A percentile compares a stretch with the other conserved stretches of the same genome.
Evolutionary conservation across 2,888 invertebrate species (phyloP).

Genomic region (Xiphydria camelus): DNA sequence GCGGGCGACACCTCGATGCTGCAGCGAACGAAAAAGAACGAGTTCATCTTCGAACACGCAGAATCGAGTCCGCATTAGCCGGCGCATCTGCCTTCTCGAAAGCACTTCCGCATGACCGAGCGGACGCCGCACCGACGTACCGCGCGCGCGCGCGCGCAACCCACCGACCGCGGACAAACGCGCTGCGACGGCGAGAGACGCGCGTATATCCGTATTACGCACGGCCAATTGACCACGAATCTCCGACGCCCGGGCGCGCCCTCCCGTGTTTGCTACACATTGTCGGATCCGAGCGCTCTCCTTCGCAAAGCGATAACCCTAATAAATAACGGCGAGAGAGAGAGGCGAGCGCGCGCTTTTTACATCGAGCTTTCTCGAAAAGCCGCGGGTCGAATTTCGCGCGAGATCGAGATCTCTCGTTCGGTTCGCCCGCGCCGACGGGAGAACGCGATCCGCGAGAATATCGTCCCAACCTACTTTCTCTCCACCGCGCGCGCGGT

Average conservation of each 20-base stretch:
- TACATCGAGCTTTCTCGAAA: no score
- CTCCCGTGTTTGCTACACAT: constrained; percentile 44
- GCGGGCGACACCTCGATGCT: constrained; percentile 25
- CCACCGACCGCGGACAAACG: background rate
- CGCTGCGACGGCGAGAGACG: constrained; percentile 4
- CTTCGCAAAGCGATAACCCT: no score
- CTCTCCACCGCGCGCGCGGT: no score
- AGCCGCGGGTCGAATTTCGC: no score
- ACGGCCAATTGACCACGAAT: constrained; percentile 57
- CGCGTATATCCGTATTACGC: constrained; percentile 48
- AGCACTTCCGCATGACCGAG: constrained; percentile 49
- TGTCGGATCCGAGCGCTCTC: constrained; percentile 4
- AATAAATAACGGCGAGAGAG: no score
- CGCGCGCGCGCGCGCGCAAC: constrained; percentile 22
- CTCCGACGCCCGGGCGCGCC: constrained; percentile 44
- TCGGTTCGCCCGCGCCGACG: no score
- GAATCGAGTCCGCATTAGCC: constrained; percentile 56
- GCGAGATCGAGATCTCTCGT: no score
- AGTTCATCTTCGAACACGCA: constrained; percentile 43
- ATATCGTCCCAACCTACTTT: no score
- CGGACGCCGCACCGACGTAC: constrained; percentile 35
- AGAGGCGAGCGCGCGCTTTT: no score
- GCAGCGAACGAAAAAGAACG: constrained; percentile 37
- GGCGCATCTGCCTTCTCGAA: constrained; percentile 51
- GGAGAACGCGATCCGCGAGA: no score